Conservation (phyloP, 2,113 vertebrate species). For the Hippotragus niger region DNA sequence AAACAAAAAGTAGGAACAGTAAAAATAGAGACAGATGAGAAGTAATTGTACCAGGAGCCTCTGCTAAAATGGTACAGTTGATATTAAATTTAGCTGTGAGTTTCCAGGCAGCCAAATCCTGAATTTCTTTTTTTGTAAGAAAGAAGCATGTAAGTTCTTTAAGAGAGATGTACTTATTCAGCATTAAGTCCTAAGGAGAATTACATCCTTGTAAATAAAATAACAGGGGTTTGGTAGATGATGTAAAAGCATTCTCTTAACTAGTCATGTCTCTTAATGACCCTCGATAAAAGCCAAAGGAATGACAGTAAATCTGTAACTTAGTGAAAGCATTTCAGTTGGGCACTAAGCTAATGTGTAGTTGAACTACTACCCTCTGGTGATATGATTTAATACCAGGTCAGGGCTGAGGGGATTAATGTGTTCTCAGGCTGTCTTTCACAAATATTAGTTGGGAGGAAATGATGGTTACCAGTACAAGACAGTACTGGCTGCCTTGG, state of each 20-base stretch:
- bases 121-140: not conserved
- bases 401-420: slow-evolving; percentile 22
- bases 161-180: not conserved
- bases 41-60: slow-evolving; percentile 32
- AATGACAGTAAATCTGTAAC: not conserved
- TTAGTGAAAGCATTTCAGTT: not conserved
- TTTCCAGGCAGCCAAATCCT: slow-evolving; percentile 24
- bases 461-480: not conserved
- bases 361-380: not conserved
- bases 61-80: slow-evolving; percentile 42
- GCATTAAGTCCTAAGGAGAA: not conserved
- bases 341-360: not conserved
- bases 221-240: not conserved
- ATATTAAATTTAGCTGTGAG: slow-evolving; percentile 40
- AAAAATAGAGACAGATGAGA: slow-evolving; percentile 67
- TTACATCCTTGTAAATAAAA: not conserved
- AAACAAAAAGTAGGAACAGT: slow-evolving; percentile 57
- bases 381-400: not conserved
- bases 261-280: slow-evolving; percentile 22
- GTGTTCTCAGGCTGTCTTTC: slow-evolving; percentile 30
- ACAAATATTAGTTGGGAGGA: not conserved
- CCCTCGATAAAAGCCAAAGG: not conserved
- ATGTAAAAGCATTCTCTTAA: slow-evolving; percentile 12
- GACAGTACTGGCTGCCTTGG: not conserved
- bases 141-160: not conserved